Evolutionary conservation across 2,888 invertebrate species (phyloP).

Genomic region (Sarcophaga variegata): DNA sequence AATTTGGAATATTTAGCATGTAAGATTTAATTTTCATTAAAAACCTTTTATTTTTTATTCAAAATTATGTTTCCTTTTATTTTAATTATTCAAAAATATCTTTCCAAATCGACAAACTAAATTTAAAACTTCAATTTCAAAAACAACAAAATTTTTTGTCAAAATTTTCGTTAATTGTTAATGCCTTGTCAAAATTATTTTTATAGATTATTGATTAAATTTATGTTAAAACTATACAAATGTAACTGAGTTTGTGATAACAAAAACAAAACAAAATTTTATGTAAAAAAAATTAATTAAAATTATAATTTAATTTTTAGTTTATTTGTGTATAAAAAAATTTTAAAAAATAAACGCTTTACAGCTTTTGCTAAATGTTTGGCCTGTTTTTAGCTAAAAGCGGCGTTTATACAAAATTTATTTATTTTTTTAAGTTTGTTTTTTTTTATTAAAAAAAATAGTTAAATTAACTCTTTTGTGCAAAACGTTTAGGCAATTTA

Average conservation of each 20-base stretch:
- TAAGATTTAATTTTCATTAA: conserved; percentile 60
- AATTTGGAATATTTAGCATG: conserved; percentile 50
- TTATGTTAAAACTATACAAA: conserved; percentile 75
- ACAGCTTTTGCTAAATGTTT: conserved; percentile 67
- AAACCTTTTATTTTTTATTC: conserved; percentile 43
- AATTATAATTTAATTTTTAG: conserved; percentile 53
- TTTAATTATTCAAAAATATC: conserved; percentile 58
- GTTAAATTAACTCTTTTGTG: conserved; percentile 74
- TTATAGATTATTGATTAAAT: conserved; percentile 48
- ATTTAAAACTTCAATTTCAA: conserved; percentile 3
- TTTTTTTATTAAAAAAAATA: conserved; percentile 70
- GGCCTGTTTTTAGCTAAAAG: conserved; percentile 68
- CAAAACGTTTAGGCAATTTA: conserved; percentile 79
- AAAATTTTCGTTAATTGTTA: conserved; percentile 79
- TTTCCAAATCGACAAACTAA: conserved; percentile 26
- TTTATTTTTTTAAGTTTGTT: conserved; percentile 46
- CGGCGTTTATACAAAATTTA: conserved; percentile 55
- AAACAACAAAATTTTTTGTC: conserved; percentile 72
- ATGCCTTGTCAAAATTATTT: conserved; percentile 80
- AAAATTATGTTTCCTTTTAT: conserved; percentile 25
- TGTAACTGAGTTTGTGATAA: conserved; percentile 83
- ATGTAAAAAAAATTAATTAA: conserved; percentile 48
- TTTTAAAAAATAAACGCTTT: conserved; percentile 52
- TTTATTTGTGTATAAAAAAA: conserved; percentile 37
- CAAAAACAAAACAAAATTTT: conserved; percentile 59